Base-by-base conservation (phyloP, 2,113 vertebrate species). In the Choloepus hoffmanni region DNA sequence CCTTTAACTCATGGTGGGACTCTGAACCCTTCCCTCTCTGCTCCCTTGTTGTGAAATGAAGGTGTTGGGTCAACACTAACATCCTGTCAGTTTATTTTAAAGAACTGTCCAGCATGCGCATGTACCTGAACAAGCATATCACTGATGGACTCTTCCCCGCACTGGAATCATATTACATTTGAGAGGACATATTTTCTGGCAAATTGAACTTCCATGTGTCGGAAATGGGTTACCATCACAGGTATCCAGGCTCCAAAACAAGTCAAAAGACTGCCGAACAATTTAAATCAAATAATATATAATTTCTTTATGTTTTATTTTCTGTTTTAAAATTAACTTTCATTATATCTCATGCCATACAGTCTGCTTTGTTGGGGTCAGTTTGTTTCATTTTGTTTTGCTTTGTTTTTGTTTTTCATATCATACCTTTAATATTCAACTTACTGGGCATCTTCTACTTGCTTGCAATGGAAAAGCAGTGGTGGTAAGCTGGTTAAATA, bases 221-320 rank as follows among this genome's bases (percentile, higher is more conserved):
- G 26, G 12, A 70, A 65, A 63, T 78, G 15, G 10, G 26, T 82
- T 88, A 33, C 62, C 28, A n/a, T 53, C 70, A 85, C 1, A 33
- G 21, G 26, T 78, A 78, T n/a, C 26, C 53, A 55, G 43, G 53
- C 26, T 87, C 67, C 70, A 81, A 92, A 89, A 55, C 15, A 90
- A 48, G 65, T 45, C 68, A 89, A 55, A 95, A 85, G 60, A 40
- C 90, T 90, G 45, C 33, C 79, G 63, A 83, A 55, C 86, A 78
- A 33, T 85, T 95, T 89, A 96, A 90, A 63, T 55, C 77, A 82
- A 94, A 43, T 65, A 36, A 40, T 9, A 36, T 12, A 58, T 70
- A 26, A 21, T n/a, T 53, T 93, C 43, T 78, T 43, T 74, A 68
- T 36, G 36, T 58, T 82, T 74, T 4, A 15, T 89, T 85, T 93